A percentile compares a stretch with the other conserved stretches of the same genome.
phyloP scores from a whole-genome alignment of 2,888 invertebrate species.

The Chorisops tibialis region DNA sequence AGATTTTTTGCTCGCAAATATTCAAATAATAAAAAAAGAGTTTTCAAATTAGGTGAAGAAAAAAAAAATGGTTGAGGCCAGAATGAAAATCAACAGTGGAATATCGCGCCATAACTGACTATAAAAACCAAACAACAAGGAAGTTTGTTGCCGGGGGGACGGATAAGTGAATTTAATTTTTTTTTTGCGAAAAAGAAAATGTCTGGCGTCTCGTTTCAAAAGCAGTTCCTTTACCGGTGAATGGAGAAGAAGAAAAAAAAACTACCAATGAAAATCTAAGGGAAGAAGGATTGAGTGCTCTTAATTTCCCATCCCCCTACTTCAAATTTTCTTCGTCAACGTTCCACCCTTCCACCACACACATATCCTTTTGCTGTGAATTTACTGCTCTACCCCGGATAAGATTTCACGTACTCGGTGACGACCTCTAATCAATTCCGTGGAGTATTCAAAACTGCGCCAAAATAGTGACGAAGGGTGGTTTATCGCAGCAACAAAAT shows the following conservation, averaged over 20 bases:
- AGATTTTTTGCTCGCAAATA: no score
- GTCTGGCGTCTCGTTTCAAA: no score
- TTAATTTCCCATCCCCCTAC: no score
- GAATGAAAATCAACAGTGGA: slow-evolving; percentile 8
- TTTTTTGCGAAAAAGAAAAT: background rate
- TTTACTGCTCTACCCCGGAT: background rate
- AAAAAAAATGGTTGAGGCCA: no score
- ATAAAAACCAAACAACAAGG: background rate
- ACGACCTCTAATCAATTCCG: slow-evolving; percentile 1
- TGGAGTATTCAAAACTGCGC: slow-evolving; percentile 5
- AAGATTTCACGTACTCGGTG: background rate
- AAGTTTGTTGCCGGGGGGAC: background rate
- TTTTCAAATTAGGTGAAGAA: no score
- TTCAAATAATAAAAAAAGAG: no score
- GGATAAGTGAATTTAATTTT: background rate
- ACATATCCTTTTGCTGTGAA: background rate
- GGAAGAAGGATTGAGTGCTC: no score
- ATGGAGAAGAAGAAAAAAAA: no score
- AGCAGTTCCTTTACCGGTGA: no score
- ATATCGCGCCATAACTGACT: slow-evolving; percentile 14
- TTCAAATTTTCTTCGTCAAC: no score
- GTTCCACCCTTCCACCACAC: background rate
- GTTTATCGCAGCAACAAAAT: background rate
- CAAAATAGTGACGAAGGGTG: slow-evolving; percentile 3
- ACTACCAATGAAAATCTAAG: no score